Evolutionary conservation across 2,113 vertebrate species (phyloP).

Genomic region (Solea senegalensis): DNA sequence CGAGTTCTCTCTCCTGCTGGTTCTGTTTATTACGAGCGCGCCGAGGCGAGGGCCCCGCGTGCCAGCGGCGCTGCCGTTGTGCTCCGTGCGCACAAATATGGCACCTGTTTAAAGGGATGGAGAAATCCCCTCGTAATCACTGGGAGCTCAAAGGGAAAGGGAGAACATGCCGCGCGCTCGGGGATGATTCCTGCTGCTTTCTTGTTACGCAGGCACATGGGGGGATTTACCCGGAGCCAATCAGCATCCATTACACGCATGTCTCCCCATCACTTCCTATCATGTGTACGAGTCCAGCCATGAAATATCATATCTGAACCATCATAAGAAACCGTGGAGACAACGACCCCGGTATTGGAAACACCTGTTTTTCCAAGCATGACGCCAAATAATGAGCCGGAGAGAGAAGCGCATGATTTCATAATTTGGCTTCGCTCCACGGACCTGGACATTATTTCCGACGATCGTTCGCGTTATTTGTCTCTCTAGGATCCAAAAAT

Average conservation of each 20-base stretch:
- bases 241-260: constrained; percentile 82
- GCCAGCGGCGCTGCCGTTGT: constrained; percentile 54
- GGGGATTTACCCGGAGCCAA: constrained; percentile 70
- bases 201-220: constrained; percentile 46
- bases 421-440: constrained; percentile 76
- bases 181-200: constrained; percentile 48
- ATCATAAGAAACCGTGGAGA: constrained; percentile 73
- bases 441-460: constrained; percentile 77
- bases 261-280: constrained; percentile 78
- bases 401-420: constrained; percentile 77
- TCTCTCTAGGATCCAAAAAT: constrained; percentile 46
- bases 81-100: constrained; percentile 54
- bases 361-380: constrained; percentile 82
- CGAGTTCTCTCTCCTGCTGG: constrained; percentile 56
- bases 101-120: constrained; percentile 70
- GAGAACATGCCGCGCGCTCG: constrained; percentile 45
- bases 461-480: constrained; percentile 76
- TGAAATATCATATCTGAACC: constrained; percentile 83
- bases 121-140: constrained; percentile 64
- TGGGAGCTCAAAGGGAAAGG: constrained; percentile 29
- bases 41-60: constrained; percentile 30
- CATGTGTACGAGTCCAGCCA: constrained; percentile 58
- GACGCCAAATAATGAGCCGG: constrained; percentile 77
- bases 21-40: constrained; percentile 63
- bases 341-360: constrained; percentile 74